phyloP scores from a whole-genome alignment of 2,113 vertebrate species.

The Pica pica region DNA sequence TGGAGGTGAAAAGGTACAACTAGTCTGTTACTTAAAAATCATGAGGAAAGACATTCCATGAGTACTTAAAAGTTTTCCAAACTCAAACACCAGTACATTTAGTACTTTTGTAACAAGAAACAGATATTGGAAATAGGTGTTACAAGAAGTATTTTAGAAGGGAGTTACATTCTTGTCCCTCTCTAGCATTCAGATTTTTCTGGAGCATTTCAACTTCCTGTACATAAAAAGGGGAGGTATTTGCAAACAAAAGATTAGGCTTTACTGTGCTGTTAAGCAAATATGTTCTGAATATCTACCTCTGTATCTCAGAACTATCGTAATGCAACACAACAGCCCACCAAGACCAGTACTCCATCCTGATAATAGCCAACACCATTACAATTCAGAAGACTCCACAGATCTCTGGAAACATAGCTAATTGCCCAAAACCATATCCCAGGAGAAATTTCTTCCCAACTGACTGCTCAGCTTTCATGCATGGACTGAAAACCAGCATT shows the following conservation, averaged over 20 bases:
- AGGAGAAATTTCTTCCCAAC: background rate
- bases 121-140: background rate
- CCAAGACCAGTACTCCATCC: background rate
- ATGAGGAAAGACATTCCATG: background rate
- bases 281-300: background rate
- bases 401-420: background rate
- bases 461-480: background rate
- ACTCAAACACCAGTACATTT: background rate
- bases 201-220: background rate
- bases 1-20: background rate
- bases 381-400: background rate
- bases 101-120: background rate
- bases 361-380: background rate
- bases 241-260: background rate
- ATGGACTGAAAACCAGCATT: background rate
- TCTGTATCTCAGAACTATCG: background rate
- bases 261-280: background rate
- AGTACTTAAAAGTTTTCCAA: background rate
- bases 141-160: background rate
- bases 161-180: background rate
- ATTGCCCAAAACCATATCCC: background rate
- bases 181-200: background rate
- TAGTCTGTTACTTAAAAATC: background rate
- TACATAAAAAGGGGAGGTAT: background rate
- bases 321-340: background rate